Conservation (phyloP, 2,888 invertebrate species). For the Chloroclystis v-ata region DNA sequence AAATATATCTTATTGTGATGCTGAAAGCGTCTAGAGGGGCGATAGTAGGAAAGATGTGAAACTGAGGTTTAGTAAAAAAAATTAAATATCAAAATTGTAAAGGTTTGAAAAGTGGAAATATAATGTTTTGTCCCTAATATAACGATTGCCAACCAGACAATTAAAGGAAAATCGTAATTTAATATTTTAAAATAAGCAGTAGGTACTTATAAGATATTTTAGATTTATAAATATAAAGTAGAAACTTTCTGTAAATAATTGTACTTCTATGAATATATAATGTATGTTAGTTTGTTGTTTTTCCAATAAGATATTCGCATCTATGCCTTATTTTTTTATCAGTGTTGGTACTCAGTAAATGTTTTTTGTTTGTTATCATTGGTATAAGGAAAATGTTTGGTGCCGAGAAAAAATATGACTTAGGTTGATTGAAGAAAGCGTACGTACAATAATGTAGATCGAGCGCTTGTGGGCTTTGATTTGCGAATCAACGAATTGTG, state of each 20-base stretch:
- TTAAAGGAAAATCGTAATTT: too few relatives aligned
- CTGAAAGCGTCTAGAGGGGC: conserved; percentile 20
- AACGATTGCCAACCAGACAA: too few relatives aligned
- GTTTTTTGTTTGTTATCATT: conserved; percentile 18
- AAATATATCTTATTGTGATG: conserved; percentile 44
- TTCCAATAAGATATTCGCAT: not conserved
- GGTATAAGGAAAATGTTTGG: conserved; percentile 17
- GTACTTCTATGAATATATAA: too few relatives aligned
- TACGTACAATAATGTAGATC: conserved; percentile 11
- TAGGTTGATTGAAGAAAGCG: conserved; percentile 13
- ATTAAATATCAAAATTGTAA: too few relatives aligned
- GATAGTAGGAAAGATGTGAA: not conserved
- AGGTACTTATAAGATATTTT: too few relatives aligned
- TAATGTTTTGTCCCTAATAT: too few relatives aligned
- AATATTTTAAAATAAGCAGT: too few relatives aligned
- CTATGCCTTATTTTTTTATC: not conserved
- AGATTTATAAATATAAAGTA: too few relatives aligned
- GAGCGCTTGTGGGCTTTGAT: conserved; percentile 6
- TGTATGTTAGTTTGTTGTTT: too few relatives aligned
- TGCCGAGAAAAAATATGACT: conserved; percentile 14
- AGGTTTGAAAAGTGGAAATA: too few relatives aligned
- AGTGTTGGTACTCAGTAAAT: conserved; percentile 13
- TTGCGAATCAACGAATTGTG: not conserved
- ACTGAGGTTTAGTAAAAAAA: not conserved
- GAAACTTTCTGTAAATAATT: too few relatives aligned